Conservation (phyloP, 92 coral and sea anemone species). For the Epizoanthus scotinus region DNA sequence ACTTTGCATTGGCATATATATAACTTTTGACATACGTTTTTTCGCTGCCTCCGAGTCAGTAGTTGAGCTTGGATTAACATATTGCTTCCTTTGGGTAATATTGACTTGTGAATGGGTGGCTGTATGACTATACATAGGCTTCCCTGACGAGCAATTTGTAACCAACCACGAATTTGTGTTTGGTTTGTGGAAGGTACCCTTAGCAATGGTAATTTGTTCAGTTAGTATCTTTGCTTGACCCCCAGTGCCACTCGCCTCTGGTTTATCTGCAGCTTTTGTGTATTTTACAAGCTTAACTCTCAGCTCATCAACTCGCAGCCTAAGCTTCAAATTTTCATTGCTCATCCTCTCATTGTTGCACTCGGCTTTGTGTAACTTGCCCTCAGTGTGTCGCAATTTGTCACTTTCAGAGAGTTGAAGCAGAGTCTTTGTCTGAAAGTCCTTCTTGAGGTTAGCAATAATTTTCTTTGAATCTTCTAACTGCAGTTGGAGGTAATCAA, state of each 20-base stretch:
- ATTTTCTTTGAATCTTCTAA: constrained; percentile 75
- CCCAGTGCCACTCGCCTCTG: not conserved
- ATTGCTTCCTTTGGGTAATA: too few species aligned
- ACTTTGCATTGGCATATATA: constrained; percentile 32
- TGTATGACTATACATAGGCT: not conserved
- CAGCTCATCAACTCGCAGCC: constrained; percentile 83
- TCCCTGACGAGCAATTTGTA: not conserved
- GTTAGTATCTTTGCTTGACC: not conserved
- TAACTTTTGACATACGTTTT: constrained; percentile 9
- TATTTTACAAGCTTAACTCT: constrained; percentile 65
- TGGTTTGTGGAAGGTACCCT: not conserved
- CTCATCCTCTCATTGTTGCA: constrained; percentile 74
- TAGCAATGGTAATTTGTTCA: not conserved
- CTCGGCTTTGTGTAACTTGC: constrained; percentile 83
- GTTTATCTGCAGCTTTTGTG: constrained; percentile 6
- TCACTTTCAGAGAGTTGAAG: constrained; percentile 87
- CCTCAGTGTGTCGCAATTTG: constrained; percentile 87
- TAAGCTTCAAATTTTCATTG: constrained; percentile 80
- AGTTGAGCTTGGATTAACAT: not conserved
- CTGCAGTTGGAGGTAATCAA: constrained; percentile 82
- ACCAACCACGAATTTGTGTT: not conserved
- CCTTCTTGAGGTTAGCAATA: constrained; percentile 70
- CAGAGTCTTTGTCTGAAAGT: constrained; percentile 77
- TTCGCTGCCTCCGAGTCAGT: not conserved
- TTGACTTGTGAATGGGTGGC: not conserved